phyloP scores from a whole-genome alignment of 1,140 invertebrate species.

The Brachionus manjavacas region DNA sequence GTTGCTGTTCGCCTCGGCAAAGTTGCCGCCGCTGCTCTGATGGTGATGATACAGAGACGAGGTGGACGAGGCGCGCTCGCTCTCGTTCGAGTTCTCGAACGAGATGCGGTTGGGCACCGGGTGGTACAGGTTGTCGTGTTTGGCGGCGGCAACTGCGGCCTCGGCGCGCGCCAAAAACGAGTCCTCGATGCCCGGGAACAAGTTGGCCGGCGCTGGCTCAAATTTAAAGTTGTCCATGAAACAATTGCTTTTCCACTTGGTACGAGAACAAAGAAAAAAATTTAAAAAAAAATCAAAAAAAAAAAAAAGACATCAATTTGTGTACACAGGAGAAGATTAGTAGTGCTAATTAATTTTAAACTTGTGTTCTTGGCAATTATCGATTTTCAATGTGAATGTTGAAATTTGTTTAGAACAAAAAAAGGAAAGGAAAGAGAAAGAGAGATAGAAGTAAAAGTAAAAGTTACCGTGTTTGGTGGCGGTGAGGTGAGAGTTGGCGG shows the following conservation, averaged over 20 bases:
- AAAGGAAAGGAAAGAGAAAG: not conserved
- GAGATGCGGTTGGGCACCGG: not conserved
- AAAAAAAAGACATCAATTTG: not conserved
- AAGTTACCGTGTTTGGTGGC: not conserved
- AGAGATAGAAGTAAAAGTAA: not conserved
- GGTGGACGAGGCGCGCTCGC: not conserved
- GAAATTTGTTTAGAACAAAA: not conserved
- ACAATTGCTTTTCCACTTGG: conserved; percentile 28
- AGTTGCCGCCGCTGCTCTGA: not conserved
- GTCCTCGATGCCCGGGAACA: conserved; percentile 29
- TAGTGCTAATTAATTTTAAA: not conserved
- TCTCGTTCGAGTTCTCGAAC: conserved; percentile 35
- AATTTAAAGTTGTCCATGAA: conserved; percentile 41
- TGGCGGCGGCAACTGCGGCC: conserved; percentile 19
- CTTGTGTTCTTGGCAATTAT: not conserved
- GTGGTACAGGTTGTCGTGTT: conserved; percentile 17
- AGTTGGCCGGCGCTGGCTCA: not conserved
- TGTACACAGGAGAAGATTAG: not conserved
- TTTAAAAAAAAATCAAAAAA: too few species aligned
- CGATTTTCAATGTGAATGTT: not conserved
- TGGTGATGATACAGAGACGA: not conserved
- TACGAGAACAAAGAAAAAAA: too few species aligned
- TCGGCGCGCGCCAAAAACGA: conserved; percentile 25
- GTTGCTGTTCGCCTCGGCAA: not conserved
- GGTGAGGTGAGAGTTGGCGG: not conserved